phyloP scores from a whole-genome alignment of 64 coral and sea anemone genomes.

The Orbicella faveolata region DNA sequence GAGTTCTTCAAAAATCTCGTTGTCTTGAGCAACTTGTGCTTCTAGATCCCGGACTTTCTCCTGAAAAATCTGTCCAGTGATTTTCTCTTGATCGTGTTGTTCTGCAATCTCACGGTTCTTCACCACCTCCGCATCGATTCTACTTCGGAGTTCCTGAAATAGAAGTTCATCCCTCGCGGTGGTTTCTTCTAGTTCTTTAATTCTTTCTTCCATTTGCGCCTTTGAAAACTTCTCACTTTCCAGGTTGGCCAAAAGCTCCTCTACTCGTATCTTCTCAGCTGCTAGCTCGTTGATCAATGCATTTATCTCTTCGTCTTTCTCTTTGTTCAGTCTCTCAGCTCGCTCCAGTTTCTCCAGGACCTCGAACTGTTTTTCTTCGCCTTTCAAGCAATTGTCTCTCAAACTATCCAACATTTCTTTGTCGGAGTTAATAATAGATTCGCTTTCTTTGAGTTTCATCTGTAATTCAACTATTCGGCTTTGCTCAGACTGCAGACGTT shows the following conservation, averaged over 20 bases:
- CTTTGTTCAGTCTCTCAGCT: slow-evolving; percentile 52
- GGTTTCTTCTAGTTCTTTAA: slow-evolving; percentile 59
- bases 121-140: slow-evolving; percentile 37
- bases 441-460: slow-evolving; percentile 57
- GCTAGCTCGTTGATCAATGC: slow-evolving; percentile 44
- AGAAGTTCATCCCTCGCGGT: slow-evolving; percentile 40
- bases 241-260: slow-evolving; percentile 33
- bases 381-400: slow-evolving; percentile 10
- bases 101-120: slow-evolving; percentile 59
- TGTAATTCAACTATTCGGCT: slow-evolving; percentile 44
- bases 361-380: slow-evolving; percentile 31
- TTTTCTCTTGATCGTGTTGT: slow-evolving; percentile 35
- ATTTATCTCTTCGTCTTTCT: slow-evolving; percentile 74
- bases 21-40: slow-evolving; percentile 48
- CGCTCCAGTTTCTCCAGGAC: slow-evolving; percentile 56
- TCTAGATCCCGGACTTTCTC: slow-evolving; percentile 52
- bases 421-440: slow-evolving; percentile 48
- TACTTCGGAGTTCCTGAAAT: slow-evolving; percentile 54
- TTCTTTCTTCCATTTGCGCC: slow-evolving; percentile 29
- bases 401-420: slow-evolving; percentile 36
- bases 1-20: slow-evolving; percentile 55
- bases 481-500: slow-evolving; percentile 56
- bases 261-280: slow-evolving; percentile 30
- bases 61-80: slow-evolving; percentile 9
- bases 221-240: slow-evolving; percentile 39